Base-by-base conservation (phyloP, 2,797 vertebrate species). In the Phyllotis vaccarum region DNA sequence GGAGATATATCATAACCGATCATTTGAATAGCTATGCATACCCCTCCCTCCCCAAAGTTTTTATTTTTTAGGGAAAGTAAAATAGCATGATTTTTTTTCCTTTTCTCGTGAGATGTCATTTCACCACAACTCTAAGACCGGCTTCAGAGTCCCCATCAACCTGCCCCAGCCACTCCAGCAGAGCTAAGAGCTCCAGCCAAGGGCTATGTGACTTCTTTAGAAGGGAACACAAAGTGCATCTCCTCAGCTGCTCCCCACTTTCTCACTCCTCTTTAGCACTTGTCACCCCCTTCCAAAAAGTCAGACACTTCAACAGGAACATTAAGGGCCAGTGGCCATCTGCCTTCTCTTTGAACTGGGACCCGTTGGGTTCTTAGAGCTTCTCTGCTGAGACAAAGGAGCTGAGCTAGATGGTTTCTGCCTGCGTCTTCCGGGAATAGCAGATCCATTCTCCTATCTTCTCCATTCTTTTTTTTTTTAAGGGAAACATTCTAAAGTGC, bases 331-430 rank as follows among this genome's bases (percentile, higher is more conserved):
- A 85, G 37, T 58, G 64, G 54, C 68, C 92, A 83, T 76, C 81
- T 54, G 37, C 31, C 93, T 88, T 92, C 54, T 62, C 46, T 93
- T 86, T 93, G 68, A 19, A 34, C 83, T 66, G 96, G 90, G 82
- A 89, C 82, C 80, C 37, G 82, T 29, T 49, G 6, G 6, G 52
- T 93, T 91, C 92, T 91, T 75, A 46, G 12, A 21, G 81, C 87
- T 96, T 97, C 40, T 86, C n/a, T 87, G 79, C 54, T 86, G 83
- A 92, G 89, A 68, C 60, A 81, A 89, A 95, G 58, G 37, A 78
- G 86, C 86, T 80, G 49, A 87, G 46, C 83, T 64, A 78, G 82
- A 70, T 37, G 56, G 54, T 70, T 93, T 74, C 64, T 93, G 49
- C 34, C 5, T 40, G 24, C 62, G 78, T 94, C 64, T 91, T 82